A percentile compares a stretch with the other conserved stretches of the same genome.
Evolutionary conservation across 2,113 vertebrate genomes (phyloP).

Genomic region (Gallinago jamesoni): DNA sequence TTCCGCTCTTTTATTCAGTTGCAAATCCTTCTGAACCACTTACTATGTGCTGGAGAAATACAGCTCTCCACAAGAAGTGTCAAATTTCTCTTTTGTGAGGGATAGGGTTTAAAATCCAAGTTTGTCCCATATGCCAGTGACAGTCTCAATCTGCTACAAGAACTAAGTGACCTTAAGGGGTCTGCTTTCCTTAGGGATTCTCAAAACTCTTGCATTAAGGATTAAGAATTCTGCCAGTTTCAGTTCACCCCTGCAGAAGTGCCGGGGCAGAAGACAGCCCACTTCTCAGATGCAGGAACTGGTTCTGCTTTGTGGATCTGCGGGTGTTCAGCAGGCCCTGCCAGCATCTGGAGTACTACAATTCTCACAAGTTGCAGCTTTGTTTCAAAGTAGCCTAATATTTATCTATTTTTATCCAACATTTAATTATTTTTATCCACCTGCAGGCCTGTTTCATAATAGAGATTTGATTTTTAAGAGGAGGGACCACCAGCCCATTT

Average conservation of each 20-base stretch:
- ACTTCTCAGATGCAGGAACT: fast-evolving
- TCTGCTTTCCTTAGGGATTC: background rate
- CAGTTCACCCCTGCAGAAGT: background rate
- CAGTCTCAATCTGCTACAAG: background rate
- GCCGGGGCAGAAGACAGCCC: background rate
- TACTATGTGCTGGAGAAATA: background rate
- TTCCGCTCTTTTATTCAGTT: background rate
- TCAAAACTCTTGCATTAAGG: background rate
- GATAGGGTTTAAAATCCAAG: background rate
- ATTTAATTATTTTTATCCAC: background rate
- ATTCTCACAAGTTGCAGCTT: background rate
- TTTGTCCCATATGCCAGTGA: background rate
- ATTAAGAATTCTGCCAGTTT: background rate
- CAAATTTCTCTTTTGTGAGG: background rate
- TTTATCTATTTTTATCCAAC: background rate
- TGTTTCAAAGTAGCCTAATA: background rate
- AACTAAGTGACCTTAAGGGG: background rate
- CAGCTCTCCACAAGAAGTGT: background rate
- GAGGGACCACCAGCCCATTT: background rate
- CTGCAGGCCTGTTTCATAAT: background rate
- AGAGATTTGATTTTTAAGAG: background rate
- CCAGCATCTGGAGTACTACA: background rate
- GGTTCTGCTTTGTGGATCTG: background rate
- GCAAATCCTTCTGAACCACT: background rate
- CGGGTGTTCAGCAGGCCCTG: background rate